A percentile compares a stretch with the other conserved stretches of the same genome.
phyloP scores from a whole-genome alignment of 1,140 invertebrate species.

The Drosophila leontia region DNA sequence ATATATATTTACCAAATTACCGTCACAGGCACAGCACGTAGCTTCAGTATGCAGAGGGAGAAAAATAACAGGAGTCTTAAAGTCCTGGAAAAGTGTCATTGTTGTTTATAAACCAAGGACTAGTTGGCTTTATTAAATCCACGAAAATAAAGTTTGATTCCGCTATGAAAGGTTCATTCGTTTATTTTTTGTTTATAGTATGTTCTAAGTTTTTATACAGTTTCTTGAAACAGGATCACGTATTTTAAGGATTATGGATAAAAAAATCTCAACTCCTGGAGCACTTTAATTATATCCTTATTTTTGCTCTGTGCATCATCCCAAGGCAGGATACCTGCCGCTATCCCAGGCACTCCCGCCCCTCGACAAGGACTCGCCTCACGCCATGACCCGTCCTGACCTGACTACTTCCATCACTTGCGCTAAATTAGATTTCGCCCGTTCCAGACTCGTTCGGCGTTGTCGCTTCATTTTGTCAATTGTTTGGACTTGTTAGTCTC shows the following conservation, averaged over 20 bases:
- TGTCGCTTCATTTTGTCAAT: slow-evolving; percentile 81
- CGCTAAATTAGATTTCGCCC: slow-evolving; percentile 78
- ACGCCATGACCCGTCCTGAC: slow-evolving; percentile 15
- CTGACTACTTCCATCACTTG: slow-evolving; percentile 61
- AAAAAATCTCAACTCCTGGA: neutral
- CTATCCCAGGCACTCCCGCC: neutral
- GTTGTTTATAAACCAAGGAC: no score
- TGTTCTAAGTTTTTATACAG: no score
- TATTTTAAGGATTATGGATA: neutral
- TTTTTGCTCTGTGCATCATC: slow-evolving; percentile 20
- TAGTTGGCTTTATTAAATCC: neutral
- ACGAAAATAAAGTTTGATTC: neutral
- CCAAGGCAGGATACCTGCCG: slow-evolving; percentile 12
- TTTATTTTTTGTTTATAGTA: no score
- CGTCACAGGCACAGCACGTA: slow-evolving; percentile 51
- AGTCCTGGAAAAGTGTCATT: neutral
- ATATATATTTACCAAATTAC: slow-evolving; percentile 75
- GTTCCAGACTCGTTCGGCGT: slow-evolving; percentile 57
- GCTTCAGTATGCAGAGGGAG: slow-evolving; percentile 5
- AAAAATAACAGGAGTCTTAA: neutral
- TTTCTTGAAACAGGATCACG: no score
- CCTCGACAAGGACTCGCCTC: slow-evolving; percentile 18
- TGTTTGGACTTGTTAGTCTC: slow-evolving; percentile 67
- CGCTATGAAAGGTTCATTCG: no score
- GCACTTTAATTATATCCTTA: neutral